Conservation (phyloP, 2,113 vertebrate species). For the Calypte anna region DNA sequence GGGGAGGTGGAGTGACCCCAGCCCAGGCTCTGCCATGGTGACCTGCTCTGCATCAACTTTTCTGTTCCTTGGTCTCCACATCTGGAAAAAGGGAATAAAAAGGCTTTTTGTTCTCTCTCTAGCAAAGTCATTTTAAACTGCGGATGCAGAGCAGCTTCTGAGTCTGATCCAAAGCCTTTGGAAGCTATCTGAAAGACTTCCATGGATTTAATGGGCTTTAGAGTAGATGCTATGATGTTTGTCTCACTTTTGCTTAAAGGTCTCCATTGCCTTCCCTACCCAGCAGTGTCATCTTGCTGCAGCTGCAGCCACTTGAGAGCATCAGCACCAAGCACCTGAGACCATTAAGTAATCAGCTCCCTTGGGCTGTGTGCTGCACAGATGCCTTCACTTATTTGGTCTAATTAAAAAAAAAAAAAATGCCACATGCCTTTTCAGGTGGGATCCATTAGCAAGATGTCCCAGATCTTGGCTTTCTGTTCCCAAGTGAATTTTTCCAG, state of each 20-base stretch:
- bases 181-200: neutral
- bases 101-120: neutral
- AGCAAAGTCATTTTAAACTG: neutral
- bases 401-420: neutral
- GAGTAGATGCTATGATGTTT: neutral
- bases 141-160: neutral
- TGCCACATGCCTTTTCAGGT: fast-evolving
- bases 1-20: neutral
- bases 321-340: neutral
- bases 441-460: fast-evolving
- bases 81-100: neutral
- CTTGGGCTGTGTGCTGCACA: neutral
- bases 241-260: neutral
- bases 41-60: neutral
- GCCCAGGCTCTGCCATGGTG: neutral
- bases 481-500: neutral
- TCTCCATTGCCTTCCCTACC: neutral
- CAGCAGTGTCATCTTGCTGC: neutral
- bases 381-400: neutral
- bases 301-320: neutral
- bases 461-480: neutral
- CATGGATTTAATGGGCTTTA: neutral
- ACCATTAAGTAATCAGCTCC: neutral
- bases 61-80: neutral
- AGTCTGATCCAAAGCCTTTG: neutral